phyloP scores from a whole-genome alignment of 2,113 vertebrate genomes.

The Pteruthius melanotis region DNA sequence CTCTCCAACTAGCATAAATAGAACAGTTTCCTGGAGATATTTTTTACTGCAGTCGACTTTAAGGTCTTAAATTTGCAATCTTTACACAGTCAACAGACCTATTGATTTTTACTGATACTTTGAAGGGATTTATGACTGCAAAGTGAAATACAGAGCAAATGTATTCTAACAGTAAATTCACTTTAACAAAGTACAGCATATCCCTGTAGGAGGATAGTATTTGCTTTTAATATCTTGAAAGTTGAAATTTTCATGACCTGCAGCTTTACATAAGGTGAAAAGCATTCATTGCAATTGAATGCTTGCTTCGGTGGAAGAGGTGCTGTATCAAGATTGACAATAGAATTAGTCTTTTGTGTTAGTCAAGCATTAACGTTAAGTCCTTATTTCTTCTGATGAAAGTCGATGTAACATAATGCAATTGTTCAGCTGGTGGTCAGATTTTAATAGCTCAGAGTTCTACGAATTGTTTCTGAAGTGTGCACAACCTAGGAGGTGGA shows the following conservation, averaged over 20 bases:
- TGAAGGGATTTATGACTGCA: not conserved
- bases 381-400: not conserved
- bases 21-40: not conserved
- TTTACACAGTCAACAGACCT: not conserved
- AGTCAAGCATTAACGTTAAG: not conserved
- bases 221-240: not conserved
- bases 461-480: slow-evolving; percentile 76
- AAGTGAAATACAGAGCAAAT: not conserved
- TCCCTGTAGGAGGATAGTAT: not conserved
- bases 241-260: not conserved
- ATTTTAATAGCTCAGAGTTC: not conserved
- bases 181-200: not conserved
- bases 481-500: slow-evolving; percentile 81
- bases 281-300: not conserved
- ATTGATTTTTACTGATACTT: slow-evolving; percentile 31
- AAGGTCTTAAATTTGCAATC: not conserved
- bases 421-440: not conserved
- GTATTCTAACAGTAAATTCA: not conserved
- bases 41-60: not conserved
- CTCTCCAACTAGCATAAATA: not conserved
- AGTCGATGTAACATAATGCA: not conserved
- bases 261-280: not conserved
- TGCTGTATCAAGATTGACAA: not conserved
- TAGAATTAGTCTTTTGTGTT: not conserved
- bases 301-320: not conserved